phyloP scores from a whole-genome alignment of 2,797 vertebrate species.

The Acipenser oxyrinchus region DNA sequence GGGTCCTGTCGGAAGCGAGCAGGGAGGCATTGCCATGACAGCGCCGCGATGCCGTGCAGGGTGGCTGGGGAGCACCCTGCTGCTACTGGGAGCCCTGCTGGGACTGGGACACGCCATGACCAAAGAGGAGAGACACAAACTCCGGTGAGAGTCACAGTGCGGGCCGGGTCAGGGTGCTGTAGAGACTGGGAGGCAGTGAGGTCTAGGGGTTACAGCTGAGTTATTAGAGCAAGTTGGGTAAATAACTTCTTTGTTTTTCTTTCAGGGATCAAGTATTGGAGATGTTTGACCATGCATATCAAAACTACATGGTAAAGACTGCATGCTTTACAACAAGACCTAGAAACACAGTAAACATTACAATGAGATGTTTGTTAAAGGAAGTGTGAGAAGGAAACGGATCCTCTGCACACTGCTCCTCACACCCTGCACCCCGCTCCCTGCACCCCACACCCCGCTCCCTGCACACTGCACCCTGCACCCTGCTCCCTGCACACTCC shows the following conservation, averaged over 20 bases:
- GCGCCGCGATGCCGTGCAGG: slow-evolving; percentile 23
- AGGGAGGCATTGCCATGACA: slow-evolving; percentile 21
- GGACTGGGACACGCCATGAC: slow-evolving; percentile 47
- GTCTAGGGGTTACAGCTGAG: not conserved
- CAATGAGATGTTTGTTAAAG: too few species aligned
- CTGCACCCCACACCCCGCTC: too few species aligned
- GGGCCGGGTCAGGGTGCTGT: not conserved
- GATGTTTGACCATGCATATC: slow-evolving; percentile 98
- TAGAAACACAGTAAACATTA: too few species aligned
- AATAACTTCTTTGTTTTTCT: slow-evolving; percentile 18
- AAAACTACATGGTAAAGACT: slow-evolving; percentile 93
- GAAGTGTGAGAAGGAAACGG: too few species aligned
- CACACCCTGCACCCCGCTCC: too few species aligned
- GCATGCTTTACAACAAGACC: too few species aligned
- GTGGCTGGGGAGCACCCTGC: slow-evolving; percentile 41
- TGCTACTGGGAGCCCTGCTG: slow-evolving; percentile 41
- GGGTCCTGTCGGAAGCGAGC: too few species aligned
- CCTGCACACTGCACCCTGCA: too few species aligned
- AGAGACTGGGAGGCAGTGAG: not conserved
- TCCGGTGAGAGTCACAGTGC: slow-evolving; percentile 46
- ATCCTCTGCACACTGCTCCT: too few species aligned
- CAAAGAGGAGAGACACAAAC: slow-evolving; percentile 51
- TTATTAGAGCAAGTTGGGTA: not conserved
- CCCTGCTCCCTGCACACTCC: too few species aligned
- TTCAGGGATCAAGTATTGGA: slow-evolving; percentile 91